Evolutionary conservation across 1,140 invertebrate genomes (phyloP), one percentile per base, ranked within the genome.

Genomic region (Hylaeus volcanicus): DNA sequence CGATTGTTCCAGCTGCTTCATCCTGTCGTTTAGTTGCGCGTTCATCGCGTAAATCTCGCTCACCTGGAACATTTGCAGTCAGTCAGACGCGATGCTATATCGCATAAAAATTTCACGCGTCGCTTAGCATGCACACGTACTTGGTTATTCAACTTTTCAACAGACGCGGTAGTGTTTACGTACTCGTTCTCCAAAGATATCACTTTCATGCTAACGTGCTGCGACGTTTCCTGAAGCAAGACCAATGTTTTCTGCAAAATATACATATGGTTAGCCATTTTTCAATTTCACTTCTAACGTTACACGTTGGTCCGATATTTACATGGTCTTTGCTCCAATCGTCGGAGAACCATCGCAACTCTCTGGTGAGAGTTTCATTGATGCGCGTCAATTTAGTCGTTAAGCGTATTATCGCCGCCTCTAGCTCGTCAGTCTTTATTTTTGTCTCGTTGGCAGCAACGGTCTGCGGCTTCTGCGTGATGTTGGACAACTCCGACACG

Each of bases 311-410:
- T 39, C 51, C 9, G 63, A 87, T 66, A 90, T 88, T 92, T 89
- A 94, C 94, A 82, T 94, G 92, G 89, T 94, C 93, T 82, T 93
- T 92, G 5, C 84, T 75, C 75, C 93, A 91, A 84, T 94, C 94
- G 63, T 94, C 93, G 15, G 85, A 83, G 26, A 91, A 85, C 92
- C 92, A 94, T 65, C 93, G 90, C 63, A 94, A 89, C 71, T 89
- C 92, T 72, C 88, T 91, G 1, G 90, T 89, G n/a, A 94, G 81
- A 4, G 92, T 94, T 60, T 93, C 87, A 81, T 94, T 94, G 14
- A 94, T 90, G 39, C 86, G 89, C 9, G 91, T 89, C 77, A 94
- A 85, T 86, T 94, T 94, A 45, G 85, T 88, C 48, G 88, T 86
- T 74, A 94, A 87, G 66, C 92, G 88, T 41, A 82, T 84, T 69